These are phyloP conservation scores for Vanessa cardui DNA, from an alignment of 2,888 invertebrate species.

Conservation along the genomic window DNA sequence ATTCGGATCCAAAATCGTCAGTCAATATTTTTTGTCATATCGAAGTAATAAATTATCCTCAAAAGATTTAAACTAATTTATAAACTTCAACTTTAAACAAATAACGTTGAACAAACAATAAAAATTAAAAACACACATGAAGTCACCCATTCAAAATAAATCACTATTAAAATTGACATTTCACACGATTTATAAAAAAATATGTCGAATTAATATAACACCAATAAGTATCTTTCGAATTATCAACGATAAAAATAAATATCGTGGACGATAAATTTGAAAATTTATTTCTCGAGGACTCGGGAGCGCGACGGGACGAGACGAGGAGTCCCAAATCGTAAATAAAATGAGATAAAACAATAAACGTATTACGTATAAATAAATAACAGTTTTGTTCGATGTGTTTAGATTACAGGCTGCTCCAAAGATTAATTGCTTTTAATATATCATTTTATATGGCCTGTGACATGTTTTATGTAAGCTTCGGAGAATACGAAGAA, in stretches of 20 bases:
- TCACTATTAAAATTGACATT: slow-evolving; percentile 76
- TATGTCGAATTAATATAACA: slow-evolving; percentile 70
- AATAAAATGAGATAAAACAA: slow-evolving; percentile 81
- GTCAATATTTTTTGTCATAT: too few species aligned
- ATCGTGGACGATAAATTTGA: slow-evolving; percentile 74
- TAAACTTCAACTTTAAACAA: neutral
- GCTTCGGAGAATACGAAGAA: slow-evolving; percentile 26
- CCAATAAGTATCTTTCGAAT: slow-evolving; percentile 65
- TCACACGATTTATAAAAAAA: slow-evolving; percentile 67
- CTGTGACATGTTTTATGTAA: slow-evolving; percentile 34
- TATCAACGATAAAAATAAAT: slow-evolving; percentile 73
- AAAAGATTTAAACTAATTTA: neutral
- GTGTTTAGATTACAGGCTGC: slow-evolving; percentile 69
- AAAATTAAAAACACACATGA: slow-evolving; percentile 12
- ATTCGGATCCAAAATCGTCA: too few species aligned
- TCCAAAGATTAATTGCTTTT: slow-evolving; percentile 40
- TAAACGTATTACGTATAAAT: slow-evolving; percentile 81
- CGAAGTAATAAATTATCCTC: too few species aligned
- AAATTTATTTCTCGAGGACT: slow-evolving; percentile 66
- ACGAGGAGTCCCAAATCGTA: slow-evolving; percentile 65
- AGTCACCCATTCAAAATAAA: slow-evolving; percentile 54
- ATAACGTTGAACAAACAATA: neutral
- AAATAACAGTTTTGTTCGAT: slow-evolving; percentile 78
- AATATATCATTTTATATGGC: slow-evolving; percentile 36
- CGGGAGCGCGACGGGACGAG: slow-evolving; percentile 57